Percentiles rank a stretch among this genome's conserved stretches.
Conservation (phyloP, 2,888 invertebrate genomes). For the Panopea generosa region DNA sequence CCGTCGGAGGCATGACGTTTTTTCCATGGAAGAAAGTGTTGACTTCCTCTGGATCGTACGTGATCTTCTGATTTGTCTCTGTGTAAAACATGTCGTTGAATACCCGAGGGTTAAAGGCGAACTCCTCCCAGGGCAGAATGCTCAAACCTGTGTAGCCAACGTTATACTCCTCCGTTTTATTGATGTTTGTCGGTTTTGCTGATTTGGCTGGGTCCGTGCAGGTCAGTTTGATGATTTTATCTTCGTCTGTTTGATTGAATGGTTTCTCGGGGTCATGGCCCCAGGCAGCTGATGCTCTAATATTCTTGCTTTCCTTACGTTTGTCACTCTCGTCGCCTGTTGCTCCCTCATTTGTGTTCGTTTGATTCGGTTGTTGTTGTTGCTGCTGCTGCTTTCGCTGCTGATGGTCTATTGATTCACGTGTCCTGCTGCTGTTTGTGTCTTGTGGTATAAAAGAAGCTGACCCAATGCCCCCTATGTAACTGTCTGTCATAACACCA, state of each 20-base stretch:
- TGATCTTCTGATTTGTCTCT: conserved; percentile 69
- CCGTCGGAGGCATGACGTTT: conserved; percentile 71
- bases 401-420: no score
- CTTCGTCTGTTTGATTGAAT: conserved; percentile 57
- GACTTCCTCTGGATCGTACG: conserved; percentile 74
- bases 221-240: conserved; percentile 49
- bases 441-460: conserved; percentile 52
- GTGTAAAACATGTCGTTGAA: conserved; percentile 69
- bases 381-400: no score
- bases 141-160: conserved; percentile 64
- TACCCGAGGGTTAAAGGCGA: conserved; percentile 67
- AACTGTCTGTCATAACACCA: conserved; percentile 41
- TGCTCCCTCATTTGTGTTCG: not conserved
- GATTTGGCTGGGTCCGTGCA: conserved; percentile 38
- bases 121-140: conserved; percentile 77
- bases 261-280: not conserved
- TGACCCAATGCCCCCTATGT: conserved; percentile 49
- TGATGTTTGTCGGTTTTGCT: conserved; percentile 39
- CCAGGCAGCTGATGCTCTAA: not conserved
- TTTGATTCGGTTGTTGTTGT: conserved; percentile 18
- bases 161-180: conserved; percentile 63
- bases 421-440: conserved; percentile 4
- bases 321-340: not conserved
- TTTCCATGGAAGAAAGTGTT: conserved; percentile 76
- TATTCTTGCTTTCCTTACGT: not conserved